phyloP scores from a whole-genome alignment of 2,113 vertebrate species.

The Fukomys damarensis region DNA sequence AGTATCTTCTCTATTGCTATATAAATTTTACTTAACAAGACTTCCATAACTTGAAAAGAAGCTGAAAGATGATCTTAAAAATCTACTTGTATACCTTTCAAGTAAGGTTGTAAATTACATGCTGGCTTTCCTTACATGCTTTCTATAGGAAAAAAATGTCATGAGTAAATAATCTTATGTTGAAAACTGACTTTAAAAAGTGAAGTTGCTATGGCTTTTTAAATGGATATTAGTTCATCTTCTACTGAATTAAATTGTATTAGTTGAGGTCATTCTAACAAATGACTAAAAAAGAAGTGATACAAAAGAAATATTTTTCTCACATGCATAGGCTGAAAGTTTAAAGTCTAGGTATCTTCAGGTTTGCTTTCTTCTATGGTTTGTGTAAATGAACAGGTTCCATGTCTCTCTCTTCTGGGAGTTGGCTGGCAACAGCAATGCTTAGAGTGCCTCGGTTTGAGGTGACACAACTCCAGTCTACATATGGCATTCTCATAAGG shows the following conservation, averaged over 20 bases:
- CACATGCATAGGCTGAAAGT: neutral
- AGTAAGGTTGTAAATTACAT: neutral
- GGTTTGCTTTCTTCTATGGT: neutral
- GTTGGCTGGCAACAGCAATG: neutral
- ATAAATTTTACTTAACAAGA: slow-evolving; percentile 31
- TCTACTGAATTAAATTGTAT: slow-evolving; percentile 14
- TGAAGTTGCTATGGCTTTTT: neutral
- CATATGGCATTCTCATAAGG: neutral
- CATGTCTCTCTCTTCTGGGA: neutral
- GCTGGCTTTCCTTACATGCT: neutral
- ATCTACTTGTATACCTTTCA: neutral
- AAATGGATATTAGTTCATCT: neutral
- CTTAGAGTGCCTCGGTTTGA: neutral
- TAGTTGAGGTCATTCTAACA: neutral
- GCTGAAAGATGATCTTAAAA: neutral
- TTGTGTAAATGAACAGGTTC: neutral
- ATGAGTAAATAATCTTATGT: neutral
- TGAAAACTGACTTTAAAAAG: neutral
- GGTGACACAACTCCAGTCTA: neutral
- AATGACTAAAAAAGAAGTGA: neutral
- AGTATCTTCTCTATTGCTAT: slow-evolving; percentile 23
- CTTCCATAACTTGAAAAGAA: slow-evolving; percentile 12
- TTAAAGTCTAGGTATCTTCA: neutral
- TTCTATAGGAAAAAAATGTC: slow-evolving; percentile 5
- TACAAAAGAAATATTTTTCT: neutral